Conservation (phyloP, 2,113 vertebrate species). For the Thomomys bottae region DNA sequence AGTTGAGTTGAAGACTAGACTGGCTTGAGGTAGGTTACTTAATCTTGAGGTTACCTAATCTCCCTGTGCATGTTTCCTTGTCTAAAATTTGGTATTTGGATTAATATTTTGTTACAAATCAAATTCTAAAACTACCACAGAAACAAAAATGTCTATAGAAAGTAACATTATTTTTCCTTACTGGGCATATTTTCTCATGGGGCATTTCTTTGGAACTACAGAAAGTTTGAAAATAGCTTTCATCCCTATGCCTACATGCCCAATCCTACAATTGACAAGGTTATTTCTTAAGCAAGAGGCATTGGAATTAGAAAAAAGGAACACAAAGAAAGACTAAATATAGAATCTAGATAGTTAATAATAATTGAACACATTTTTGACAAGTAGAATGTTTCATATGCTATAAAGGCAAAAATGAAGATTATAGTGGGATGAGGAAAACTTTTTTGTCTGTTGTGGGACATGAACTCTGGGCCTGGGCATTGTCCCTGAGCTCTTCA, state of each 20-base stretch:
- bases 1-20: background rate
- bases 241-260: background rate
- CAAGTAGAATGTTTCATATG: conserved; percentile 52
- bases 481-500: too few species aligned
- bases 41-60: background rate
- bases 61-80: background rate
- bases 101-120: conserved; percentile 24
- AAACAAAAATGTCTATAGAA: too few species aligned
- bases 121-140: too few species aligned
- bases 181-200: conserved; percentile 39
- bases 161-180: background rate
- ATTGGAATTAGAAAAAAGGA: background rate
- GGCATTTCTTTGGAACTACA: background rate
- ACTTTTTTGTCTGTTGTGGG: too few species aligned
- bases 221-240: conserved; percentile 27
- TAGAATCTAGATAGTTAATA: conserved; percentile 2
- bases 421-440: too few species aligned
- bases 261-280: background rate
- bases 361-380: background rate
- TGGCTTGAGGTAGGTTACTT: background rate
- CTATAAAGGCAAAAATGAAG: conserved; percentile 33
- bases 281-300: conserved; percentile 18
- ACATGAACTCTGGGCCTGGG: too few species aligned
- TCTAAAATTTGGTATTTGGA: background rate
- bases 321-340: background rate